phyloP scores from a whole-genome alignment of 2,797 vertebrate species.

The Eulemur mongoz region DNA sequence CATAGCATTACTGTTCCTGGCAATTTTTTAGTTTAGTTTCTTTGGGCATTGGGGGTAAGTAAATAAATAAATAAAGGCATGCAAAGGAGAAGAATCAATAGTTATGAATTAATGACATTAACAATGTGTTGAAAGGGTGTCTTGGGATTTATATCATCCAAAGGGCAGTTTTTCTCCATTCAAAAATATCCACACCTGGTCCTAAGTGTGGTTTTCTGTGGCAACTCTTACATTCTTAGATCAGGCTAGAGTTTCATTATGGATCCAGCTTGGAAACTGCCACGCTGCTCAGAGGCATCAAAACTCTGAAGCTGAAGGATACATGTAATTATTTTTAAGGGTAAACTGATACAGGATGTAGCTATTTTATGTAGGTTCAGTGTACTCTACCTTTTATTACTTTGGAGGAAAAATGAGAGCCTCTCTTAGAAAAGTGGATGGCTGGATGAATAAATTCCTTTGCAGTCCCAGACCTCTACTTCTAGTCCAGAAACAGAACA shows the following conservation, averaged over 20 bases:
- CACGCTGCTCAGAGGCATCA: not conserved
- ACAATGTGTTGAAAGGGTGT: not conserved
- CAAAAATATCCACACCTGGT: not conserved
- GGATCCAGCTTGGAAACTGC: not conserved
- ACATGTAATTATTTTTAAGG: not conserved
- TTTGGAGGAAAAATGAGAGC: not conserved
- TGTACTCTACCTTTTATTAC: not conserved
- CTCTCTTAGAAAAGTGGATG: not conserved
- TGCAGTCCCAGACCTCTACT: not conserved
- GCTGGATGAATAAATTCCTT: not conserved
- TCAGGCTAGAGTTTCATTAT: not conserved
- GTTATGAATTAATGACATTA: not conserved
- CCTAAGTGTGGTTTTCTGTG: not conserved
- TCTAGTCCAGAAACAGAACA: not conserved
- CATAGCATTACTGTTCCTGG: not conserved
- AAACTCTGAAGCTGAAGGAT: not conserved
- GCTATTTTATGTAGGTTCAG: not conserved
- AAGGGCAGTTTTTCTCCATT: conserved; percentile 2
- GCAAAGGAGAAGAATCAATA: not conserved
- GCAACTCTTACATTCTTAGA: not conserved
- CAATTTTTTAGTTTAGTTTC: not conserved
- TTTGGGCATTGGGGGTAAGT: not conserved
- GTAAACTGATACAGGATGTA: not conserved
- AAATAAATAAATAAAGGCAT: not conserved
- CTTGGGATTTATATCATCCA: not conserved